Evolutionary conservation across 2,113 vertebrate species (phyloP).

Genomic region (Rhipidura dahli): DNA sequence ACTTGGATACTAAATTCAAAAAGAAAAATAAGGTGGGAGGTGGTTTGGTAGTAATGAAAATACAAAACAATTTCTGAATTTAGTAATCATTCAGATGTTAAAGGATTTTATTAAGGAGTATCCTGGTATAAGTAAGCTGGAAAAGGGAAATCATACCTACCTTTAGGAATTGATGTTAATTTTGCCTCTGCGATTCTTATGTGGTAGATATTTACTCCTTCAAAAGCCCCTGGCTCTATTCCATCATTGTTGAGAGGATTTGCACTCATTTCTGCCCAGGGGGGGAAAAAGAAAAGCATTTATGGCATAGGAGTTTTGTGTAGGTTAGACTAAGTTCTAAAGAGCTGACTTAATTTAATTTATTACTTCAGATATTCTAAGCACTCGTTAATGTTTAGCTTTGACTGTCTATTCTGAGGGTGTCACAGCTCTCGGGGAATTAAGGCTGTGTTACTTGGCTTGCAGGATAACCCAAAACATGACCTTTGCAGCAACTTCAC

Average conservation of each 20-base stretch:
- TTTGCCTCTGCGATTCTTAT: constrained; percentile 92
- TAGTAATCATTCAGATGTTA: neutral
- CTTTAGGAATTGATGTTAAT: constrained; percentile 92
- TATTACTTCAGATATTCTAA: neutral
- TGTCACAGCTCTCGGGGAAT: neutral
- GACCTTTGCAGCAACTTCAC: neutral
- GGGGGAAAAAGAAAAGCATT: neutral
- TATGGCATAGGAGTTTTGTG: neutral
- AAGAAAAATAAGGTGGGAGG: neutral
- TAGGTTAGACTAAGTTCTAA: neutral
- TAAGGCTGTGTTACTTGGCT: neutral
- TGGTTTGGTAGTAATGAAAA: neutral
- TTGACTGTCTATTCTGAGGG: neutral
- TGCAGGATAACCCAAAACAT: neutral
- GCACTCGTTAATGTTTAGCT: neutral
- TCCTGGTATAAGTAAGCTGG: neutral
- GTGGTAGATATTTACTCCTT: constrained; percentile 88
- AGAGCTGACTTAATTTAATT: neutral
- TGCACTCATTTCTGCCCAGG: constrained; percentile 89
- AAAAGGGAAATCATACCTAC: constrained; percentile 80
- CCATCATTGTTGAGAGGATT: constrained; percentile 91
- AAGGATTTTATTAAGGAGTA: neutral
- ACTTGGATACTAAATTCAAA: neutral
- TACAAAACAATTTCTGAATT: neutral
- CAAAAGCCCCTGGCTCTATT: constrained; percentile 90